These are phyloP conservation scores for Myotis davidii DNA, from an alignment of 2,113 vertebrate genomes.

Conservation along the genomic window DNA sequence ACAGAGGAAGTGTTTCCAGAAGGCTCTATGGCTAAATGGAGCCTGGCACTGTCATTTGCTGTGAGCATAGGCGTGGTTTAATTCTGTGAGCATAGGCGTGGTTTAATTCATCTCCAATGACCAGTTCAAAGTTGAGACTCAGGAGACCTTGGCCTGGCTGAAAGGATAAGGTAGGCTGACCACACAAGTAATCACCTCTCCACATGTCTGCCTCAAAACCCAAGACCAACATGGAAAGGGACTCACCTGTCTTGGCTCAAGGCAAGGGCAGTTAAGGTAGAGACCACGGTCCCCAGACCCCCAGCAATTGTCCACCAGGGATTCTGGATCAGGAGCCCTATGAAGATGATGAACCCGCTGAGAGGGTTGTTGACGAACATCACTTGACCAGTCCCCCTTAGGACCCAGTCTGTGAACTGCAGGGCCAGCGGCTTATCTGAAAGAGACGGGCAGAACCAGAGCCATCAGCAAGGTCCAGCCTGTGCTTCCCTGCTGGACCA, in stretches of 20 bases:
- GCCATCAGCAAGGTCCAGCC: not conserved
- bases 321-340: slow-evolving; percentile 94
- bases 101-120: not conserved
- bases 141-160: not conserved
- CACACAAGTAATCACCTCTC: not conserved
- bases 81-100: not conserved
- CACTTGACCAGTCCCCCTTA: slow-evolving; percentile 95
- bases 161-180: not conserved
- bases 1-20: not conserved
- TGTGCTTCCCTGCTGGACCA: not conserved
- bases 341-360: slow-evolving; percentile 92
- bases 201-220: not conserved
- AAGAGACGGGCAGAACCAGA: slow-evolving; percentile 59
- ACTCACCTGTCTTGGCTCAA: slow-evolving; percentile 93
- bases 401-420: slow-evolving; percentile 93
- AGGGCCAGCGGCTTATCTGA: slow-evolving; percentile 91
- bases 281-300: slow-evolving; percentile 89
- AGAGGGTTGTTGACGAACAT: slow-evolving; percentile 98
- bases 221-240: not conserved
- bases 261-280: slow-evolving; percentile 92
- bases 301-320: slow-evolving; percentile 95
- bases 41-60: not conserved
- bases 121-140: not conserved
- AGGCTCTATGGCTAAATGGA: not conserved
- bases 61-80: not conserved